Percentiles rank a stretch among this genome's conserved stretches.
These are phyloP conservation scores for Bos taurus DNA, from an alignment of 2,113 vertebrate species.

Conservation along the genomic window DNA sequence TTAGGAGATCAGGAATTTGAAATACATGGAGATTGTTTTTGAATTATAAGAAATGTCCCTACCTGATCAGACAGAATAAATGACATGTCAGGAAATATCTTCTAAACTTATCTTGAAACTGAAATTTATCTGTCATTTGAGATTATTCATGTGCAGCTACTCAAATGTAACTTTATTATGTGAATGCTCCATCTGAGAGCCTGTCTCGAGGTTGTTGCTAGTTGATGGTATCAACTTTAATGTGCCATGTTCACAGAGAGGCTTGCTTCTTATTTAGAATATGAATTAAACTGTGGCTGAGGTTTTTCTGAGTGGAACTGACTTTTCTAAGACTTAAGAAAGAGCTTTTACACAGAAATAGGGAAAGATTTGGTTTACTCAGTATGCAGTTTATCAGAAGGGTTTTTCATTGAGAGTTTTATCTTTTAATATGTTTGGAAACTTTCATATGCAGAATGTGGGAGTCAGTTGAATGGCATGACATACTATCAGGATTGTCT, in stretches of 20 bases:
- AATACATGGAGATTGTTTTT: background rate
- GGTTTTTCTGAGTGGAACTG: background rate
- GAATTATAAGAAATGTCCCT: background rate
- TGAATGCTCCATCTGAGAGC: background rate
- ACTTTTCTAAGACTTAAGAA: background rate
- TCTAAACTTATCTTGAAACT: constrained; percentile 15
- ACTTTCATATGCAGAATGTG: background rate
- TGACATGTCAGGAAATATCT: constrained; percentile 21
- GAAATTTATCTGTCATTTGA: background rate
- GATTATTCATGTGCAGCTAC: background rate
- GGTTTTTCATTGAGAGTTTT: background rate
- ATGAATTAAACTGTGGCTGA: background rate
- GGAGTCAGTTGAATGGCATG: background rate
- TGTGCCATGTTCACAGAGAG: background rate
- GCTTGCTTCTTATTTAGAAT: background rate
- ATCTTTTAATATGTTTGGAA: background rate
- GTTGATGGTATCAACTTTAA: background rate
- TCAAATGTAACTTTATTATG: constrained; percentile 4
- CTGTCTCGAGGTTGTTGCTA: background rate
- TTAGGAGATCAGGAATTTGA: constrained; percentile 11
- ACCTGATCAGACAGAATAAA: constrained; percentile 25
- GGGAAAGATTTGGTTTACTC: background rate
- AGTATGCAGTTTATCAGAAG: background rate
- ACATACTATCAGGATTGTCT: constrained; percentile 34
- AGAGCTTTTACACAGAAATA: background rate